Evolutionary conservation across 2,113 vertebrate genomes (phyloP), one percentile per base, ranked within the genome.

Genomic region (Microtus richardsoni): DNA sequence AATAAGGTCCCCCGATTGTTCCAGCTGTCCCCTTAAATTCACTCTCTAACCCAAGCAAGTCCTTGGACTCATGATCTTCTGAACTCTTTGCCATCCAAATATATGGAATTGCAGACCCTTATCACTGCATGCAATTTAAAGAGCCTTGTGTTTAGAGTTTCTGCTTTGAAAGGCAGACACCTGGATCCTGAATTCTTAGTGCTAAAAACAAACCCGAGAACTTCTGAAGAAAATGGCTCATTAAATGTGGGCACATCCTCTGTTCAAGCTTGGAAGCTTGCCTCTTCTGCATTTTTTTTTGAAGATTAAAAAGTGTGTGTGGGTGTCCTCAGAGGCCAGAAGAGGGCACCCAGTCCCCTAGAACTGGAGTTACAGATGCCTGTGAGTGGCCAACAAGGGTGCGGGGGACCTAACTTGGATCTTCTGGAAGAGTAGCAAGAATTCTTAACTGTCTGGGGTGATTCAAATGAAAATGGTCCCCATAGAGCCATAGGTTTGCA

Each of bases 131-230:
- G 22, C 85, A 71, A 91, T 84, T 95, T 83, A 75, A 89, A 96
- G 71, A 87, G 60, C 73, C 64, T 91, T 91, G 73, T 71, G 41
- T 68, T 96, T 93, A 89, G 33, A 94, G 89, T 89, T 89, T 54
- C 84, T 88, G 60, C 95, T 96, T 91, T 73, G 73, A 96, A 95
- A 44, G n/a, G 14, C 14, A 39, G 68, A 70, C 85, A 88, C 78
- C 68, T 78, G 77, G 82, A 88, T 11, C 21, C 66, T 28, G 60
- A 85, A 47, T 92, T 95, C 74, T 21, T 49, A 70, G 62, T 66
- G 78, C 92, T 88, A 47, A 80, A 94, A 93, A 73, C 16, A 66
- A 88, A 88, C 49, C 33, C 36, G 2, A 58, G 58, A 52, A 41
- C 52, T 79, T 30, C 21, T 36, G 33, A 78, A 0, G 39, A 88